phyloP scores from a whole-genome alignment of 2,113 vertebrate species.

The Tyto alba region DNA sequence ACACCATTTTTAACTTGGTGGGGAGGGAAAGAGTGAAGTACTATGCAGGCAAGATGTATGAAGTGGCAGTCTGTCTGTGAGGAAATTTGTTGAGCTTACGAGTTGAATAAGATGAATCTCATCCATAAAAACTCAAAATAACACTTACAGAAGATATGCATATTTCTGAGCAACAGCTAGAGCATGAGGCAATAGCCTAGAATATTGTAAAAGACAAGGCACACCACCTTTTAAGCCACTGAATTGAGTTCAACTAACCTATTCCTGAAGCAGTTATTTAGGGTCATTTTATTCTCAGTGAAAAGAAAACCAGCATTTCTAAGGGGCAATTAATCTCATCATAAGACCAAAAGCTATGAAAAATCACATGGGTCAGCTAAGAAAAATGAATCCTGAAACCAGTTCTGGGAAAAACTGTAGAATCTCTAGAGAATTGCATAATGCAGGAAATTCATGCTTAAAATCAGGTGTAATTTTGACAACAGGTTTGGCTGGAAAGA shows the following conservation, averaged over 20 bases:
- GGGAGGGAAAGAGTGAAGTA: background rate
- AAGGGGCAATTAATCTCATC: background rate
- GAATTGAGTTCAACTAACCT: background rate
- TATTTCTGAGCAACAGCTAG: background rate
- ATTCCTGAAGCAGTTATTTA: background rate
- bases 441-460: background rate
- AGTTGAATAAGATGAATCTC: background rate
- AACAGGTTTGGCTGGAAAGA: background rate
- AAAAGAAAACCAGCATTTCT: background rate
- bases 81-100: fast-evolving
- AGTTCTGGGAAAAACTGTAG: background rate
- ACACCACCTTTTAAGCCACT: background rate
- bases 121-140: background rate
- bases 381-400: background rate
- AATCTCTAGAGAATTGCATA: background rate
- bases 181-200: background rate
- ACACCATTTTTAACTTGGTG: background rate
- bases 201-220: too few relatives aligned
- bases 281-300: background rate
- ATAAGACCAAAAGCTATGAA: background rate
- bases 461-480: background rate
- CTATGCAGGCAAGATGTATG: background rate
- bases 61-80: background rate
- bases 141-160: background rate
- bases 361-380: background rate